These are phyloP conservation scores for Thunnus albacares DNA, from an alignment of 2,797 vertebrate genomes.

Conservation along the genomic window DNA sequence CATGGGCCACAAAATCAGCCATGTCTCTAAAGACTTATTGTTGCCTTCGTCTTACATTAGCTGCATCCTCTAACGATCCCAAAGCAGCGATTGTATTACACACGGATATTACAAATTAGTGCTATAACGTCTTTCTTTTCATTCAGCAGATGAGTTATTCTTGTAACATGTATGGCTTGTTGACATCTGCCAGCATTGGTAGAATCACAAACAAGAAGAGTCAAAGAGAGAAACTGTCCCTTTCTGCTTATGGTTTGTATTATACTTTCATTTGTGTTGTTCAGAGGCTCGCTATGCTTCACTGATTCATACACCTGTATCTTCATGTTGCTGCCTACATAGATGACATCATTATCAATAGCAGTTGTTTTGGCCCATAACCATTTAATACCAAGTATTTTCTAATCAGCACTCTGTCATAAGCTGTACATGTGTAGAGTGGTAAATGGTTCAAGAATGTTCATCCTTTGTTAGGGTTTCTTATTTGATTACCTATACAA, in stretches of 20 bases:
- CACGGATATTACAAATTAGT: constrained; percentile 28
- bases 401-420: background rate
- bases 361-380: constrained; percentile 3
- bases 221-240: background rate
- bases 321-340: constrained; percentile 26
- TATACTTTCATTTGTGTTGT: constrained; percentile 3
- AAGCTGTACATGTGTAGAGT: background rate
- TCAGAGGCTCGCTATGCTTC: background rate
- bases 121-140: constrained; percentile 14
- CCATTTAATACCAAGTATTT: constrained; percentile 4
- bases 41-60: constrained; percentile 35
- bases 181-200: background rate
- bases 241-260: constrained; percentile 11
- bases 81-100: constrained; percentile 26
- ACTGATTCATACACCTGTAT: constrained; percentile 26
- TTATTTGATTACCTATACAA: constrained; percentile 4
- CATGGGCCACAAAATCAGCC: constrained; percentile 44
- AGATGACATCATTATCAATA: constrained; percentile 31
- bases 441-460: background rate
- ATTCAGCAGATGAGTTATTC: constrained; percentile 22
- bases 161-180: background rate
- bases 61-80: constrained; percentile 24
- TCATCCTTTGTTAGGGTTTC: background rate
- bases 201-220: background rate
- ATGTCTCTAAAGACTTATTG: constrained; percentile 37